A percentile compares a stretch with the other conserved stretches of the same genome.
phyloP scores from a whole-genome alignment of 2,797 vertebrate genomes.

The Lepus townsendii region DNA sequence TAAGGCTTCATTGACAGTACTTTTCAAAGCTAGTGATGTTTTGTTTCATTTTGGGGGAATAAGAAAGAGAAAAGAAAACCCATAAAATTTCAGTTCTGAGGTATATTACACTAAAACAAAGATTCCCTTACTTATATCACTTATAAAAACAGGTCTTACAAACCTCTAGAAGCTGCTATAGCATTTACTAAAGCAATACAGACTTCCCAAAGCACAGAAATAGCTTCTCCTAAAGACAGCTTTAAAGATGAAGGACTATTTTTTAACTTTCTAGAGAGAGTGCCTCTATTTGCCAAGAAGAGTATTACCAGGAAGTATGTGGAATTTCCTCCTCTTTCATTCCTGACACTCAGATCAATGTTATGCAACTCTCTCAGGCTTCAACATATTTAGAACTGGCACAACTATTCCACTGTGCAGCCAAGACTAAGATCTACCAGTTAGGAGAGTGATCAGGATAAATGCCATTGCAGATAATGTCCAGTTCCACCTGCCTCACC shows the following conservation, averaged over 20 bases:
- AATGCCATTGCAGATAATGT: neutral
- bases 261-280: conserved; percentile 45
- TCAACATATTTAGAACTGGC: neutral
- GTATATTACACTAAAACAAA: conserved; percentile 68
- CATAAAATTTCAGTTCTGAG: conserved; percentile 65
- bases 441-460: neutral
- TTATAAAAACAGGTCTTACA: conserved; percentile 32
- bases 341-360: conserved; percentile 36
- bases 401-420: conserved; percentile 21
- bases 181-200: conserved; percentile 61
- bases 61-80: conserved; percentile 43
- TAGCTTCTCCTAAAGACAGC: neutral
- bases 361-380: conserved; percentile 4
- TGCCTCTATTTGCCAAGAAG: neutral
- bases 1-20: conserved; percentile 82
- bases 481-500: conserved; percentile 22
- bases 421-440: neutral
- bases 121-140: conserved; percentile 26
- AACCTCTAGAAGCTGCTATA: conserved; percentile 47
- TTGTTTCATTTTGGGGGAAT: conserved; percentile 71
- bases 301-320: conserved; percentile 10
- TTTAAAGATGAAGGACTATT: conserved; percentile 20
- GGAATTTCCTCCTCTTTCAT: conserved; percentile 2
- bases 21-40: conserved; percentile 85
- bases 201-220: conserved; percentile 15